Base-by-base conservation (phyloP, 2,888 invertebrate genomes). In the Sinopyrophorus schimmeli region DNA sequence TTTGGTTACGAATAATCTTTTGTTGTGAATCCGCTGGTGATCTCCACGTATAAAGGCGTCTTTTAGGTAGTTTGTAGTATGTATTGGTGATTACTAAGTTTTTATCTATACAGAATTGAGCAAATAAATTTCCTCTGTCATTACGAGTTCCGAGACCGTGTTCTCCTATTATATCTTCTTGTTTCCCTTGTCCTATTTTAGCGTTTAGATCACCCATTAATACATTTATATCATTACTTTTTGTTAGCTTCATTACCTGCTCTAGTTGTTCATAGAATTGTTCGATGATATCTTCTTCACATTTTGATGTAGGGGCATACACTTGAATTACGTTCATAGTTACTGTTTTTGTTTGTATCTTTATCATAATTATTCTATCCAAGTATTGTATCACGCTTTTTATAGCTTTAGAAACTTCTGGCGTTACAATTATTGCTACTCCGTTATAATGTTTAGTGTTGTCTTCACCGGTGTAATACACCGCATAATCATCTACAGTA, bases 391-490 rank as follows among this genome's bases (percentile, higher is more conserved):
- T 15, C 10, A 46, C 23, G 6, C n/a, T 35, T 16, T 10, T 44
- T 16, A 53, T 49, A 21, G 21, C 28, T n/a, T 38, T 16, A 16
- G 5, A 10, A 2, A 15, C 24, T 14, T 10, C 7, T 1, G n/a
- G 1, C 7, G 31, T 31, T 15, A 50, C 5, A 11, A 51, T 27
- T 5, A 18, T 12, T 35, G 24, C 49, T 9, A 51, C 53, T 24
- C 53, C 49, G 28, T 49, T 47, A 5, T 24, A 6, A 17, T 53
- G 49, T 1, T 47, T 12, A 14, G 26, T 17, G 10, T 50, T 24
- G n/a, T 53, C 40, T 34, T 46, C 50, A n/a, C 53, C 40, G 6
- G 47, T 49, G 20, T 47, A 40, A 30, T 53, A 56, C 4, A 53
- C 20, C 26, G 26, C 12, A 5, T 38, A 21, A 9, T 38, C 21